A percentile compares a stretch with the other conserved stretches of the same genome.
Conservation (phyloP, 2,797 vertebrate species). For the Periparus ater region DNA sequence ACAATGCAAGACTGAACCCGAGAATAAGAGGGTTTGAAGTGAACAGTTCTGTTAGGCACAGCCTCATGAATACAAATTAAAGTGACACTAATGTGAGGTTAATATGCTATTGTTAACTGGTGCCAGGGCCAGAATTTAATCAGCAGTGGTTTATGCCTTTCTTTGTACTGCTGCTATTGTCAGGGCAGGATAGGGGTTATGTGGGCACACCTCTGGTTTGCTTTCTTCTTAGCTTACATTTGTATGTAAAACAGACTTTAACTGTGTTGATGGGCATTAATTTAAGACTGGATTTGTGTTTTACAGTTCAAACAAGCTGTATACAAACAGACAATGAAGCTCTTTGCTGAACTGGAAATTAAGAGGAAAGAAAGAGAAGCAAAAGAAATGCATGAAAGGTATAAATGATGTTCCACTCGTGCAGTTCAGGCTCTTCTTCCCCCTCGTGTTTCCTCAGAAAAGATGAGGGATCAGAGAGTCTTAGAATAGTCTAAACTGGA, state of each 20-base stretch:
- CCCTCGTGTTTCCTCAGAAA: neutral
- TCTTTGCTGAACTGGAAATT: conserved; percentile 98
- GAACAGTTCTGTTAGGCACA: neutral
- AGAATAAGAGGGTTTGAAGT: neutral
- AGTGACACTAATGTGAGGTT: neutral
- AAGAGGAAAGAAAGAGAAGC: conserved; percentile 99
- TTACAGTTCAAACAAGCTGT: conserved; percentile 94
- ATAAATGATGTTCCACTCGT: neutral
- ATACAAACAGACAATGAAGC: conserved; percentile 99
- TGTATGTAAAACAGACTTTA: neutral
- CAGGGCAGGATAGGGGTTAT: neutral
- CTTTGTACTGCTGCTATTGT: neutral
- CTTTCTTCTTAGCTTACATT: neutral
- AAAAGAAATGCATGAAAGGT: conserved; percentile 99
- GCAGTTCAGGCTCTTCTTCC: neutral
- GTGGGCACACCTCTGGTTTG: neutral
- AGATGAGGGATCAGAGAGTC: neutral
- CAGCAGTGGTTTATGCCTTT: neutral
- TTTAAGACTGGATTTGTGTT: conserved; percentile 40
- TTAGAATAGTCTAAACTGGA: neutral
- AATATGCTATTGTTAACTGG: neutral
- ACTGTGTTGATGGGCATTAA: neutral
- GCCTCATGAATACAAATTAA: neutral
- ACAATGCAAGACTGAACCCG: neutral
- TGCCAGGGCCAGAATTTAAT: neutral